Evolutionary conservation across 2,888 invertebrate species (phyloP).

Genomic region (Brachyptera risi): DNA sequence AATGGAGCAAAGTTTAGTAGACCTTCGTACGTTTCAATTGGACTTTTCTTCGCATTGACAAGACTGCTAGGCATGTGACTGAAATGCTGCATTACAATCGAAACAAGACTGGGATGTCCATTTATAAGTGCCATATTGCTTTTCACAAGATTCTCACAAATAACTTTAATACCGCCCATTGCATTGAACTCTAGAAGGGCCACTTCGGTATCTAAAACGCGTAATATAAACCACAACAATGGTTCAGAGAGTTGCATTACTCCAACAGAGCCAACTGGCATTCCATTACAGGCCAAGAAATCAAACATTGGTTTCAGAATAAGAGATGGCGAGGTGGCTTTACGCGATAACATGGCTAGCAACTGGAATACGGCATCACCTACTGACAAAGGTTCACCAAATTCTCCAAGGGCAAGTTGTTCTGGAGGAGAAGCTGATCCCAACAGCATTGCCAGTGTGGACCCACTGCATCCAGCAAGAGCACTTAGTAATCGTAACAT

Average conservation of each 20-base stretch:
- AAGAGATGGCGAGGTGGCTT: conserved; percentile 66
- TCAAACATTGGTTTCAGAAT: conserved; percentile 74
- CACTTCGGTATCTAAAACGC: conserved; percentile 72
- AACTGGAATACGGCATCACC: conserved; percentile 87
- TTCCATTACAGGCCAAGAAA: conserved; percentile 61
- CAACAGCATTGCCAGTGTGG: conserved; percentile 63
- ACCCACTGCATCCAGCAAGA: conserved; percentile 69
- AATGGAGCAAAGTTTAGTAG: conserved; percentile 87
- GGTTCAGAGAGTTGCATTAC: conserved; percentile 73
- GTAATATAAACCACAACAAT: conserved; percentile 75
- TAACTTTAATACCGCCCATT: conserved; percentile 60
- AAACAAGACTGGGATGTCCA: conserved; percentile 63
- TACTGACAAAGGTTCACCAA: conserved; percentile 67
- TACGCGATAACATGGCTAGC: conserved; percentile 62
- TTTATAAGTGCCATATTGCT: conserved; percentile 69
- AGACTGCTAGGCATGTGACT: conserved; percentile 49
- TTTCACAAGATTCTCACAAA: conserved; percentile 73
- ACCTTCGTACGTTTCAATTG: too few relatives aligned
- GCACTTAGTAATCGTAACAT: conserved; percentile 80
- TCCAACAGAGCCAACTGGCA: conserved; percentile 41
- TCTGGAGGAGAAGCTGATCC: conserved; percentile 45
- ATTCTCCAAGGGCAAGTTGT: conserved; percentile 38
- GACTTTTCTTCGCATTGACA: not conserved
- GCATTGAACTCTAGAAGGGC: conserved; percentile 71
- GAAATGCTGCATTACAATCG: conserved; percentile 60